Evolutionary conservation across 2,888 invertebrate species (phyloP).

Genomic region (Sthenelais limicola): DNA sequence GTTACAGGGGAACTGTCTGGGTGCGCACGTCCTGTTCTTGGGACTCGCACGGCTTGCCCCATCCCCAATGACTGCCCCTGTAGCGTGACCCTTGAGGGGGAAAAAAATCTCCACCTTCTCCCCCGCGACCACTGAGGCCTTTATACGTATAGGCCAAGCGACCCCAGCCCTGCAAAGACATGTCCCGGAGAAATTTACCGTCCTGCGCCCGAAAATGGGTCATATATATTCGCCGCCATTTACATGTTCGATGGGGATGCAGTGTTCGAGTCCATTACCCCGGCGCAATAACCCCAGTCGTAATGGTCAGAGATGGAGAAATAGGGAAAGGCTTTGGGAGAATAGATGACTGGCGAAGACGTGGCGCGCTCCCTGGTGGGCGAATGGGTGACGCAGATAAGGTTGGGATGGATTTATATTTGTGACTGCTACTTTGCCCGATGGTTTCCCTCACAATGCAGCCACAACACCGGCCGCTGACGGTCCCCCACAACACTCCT

Average conservation of each 20-base stretch:
- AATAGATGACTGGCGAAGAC: slow-evolving; percentile 29
- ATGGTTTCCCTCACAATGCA: not conserved
- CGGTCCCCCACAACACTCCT: not conserved
- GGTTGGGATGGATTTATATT: slow-evolving; percentile 21
- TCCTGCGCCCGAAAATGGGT: slow-evolving; percentile 21
- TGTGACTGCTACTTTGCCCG: slow-evolving; percentile 4
- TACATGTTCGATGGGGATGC: slow-evolving; percentile 31
- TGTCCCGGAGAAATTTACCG: slow-evolving; percentile 15
- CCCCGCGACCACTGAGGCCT: too few species aligned
- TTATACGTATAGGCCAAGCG: too few species aligned
- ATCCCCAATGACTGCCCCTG: too few species aligned
- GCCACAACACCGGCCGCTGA: not conserved
- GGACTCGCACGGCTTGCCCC: too few species aligned
- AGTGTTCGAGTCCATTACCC: slow-evolving; percentile 35
- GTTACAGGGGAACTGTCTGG: slow-evolving; percentile 10
- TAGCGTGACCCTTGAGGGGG: not conserved
- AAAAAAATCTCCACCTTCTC: too few species aligned
- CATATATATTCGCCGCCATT: slow-evolving; percentile 27
- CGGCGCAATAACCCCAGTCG: not conserved
- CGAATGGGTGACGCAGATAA: slow-evolving; percentile 29
- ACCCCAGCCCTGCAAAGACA: too few species aligned
- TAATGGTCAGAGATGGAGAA: slow-evolving; percentile 17
- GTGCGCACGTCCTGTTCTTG: too few species aligned
- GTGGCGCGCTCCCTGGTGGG: slow-evolving; percentile 13
- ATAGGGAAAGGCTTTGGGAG: not conserved